A percentile compares a stretch with the other conserved stretches of the same genome.
These are phyloP conservation scores for Eupeodes luniger DNA, from an alignment of 2,888 invertebrate genomes.

Conservation along the genomic window DNA sequence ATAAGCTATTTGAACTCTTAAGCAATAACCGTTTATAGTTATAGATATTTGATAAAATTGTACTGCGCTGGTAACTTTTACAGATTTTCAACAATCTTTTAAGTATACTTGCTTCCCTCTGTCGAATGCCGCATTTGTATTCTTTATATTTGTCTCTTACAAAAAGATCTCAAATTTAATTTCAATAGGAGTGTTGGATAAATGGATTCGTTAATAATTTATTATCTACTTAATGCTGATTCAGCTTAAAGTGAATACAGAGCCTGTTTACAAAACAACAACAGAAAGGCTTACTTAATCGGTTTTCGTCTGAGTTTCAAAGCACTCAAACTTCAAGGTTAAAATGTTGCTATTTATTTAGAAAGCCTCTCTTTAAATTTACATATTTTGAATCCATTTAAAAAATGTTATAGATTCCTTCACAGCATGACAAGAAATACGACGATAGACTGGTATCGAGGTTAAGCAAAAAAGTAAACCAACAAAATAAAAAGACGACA, in stretches of 20 bases:
- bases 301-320: not conserved
- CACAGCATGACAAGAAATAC: slow-evolving; percentile 45
- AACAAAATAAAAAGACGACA: slow-evolving; percentile 5
- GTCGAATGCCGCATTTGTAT: no score
- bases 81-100: no score
- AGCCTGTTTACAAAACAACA: not conserved
- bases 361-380: slow-evolving; percentile 7
- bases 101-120: no score
- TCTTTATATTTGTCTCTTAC: no score
- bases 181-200: no score
- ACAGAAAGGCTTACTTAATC: not conserved
- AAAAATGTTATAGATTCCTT: slow-evolving; percentile 56
- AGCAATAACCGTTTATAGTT: no score
- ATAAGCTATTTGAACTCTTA: no score
- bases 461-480: not conserved
- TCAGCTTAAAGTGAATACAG: not conserved
- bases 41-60: no score
- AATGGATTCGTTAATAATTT: no score
- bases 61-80: no score
- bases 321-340: not conserved
- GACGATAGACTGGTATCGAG: slow-evolving; percentile 30
- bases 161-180: no score
- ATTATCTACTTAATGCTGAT: no score
- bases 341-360: not conserved
- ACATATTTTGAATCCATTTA: slow-evolving; percentile 48